Evolutionary conservation across 1,140 invertebrate genomes (phyloP).

Genomic region (Gerris buenoi): DNA sequence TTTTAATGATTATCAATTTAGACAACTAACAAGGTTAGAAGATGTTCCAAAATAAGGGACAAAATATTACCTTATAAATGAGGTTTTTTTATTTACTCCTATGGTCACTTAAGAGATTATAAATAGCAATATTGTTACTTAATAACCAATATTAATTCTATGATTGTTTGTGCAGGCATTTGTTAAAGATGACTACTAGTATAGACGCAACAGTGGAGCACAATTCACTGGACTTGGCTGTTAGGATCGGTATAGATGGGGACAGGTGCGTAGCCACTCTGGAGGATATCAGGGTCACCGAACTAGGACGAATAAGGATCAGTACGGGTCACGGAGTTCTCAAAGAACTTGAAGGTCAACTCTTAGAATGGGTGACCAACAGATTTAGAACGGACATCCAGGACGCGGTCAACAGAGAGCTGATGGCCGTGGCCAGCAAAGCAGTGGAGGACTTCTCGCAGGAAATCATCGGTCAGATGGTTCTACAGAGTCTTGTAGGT

Average conservation of each 20-base stretch:
- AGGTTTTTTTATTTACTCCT: no score
- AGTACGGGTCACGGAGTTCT: background rate
- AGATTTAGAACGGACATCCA: background rate
- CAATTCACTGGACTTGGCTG: background rate
- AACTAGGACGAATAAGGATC: background rate
- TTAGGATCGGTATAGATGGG: background rate
- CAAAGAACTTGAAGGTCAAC: background rate
- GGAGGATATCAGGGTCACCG: background rate
- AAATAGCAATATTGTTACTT: no score
- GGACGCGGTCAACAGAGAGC: background rate
- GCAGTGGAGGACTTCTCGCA: background rate
- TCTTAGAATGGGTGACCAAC: background rate
- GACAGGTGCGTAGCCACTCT: background rate
- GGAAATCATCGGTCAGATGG: background rate
- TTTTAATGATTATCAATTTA: no score
- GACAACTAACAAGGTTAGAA: no score
- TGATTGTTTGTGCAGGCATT: no score
- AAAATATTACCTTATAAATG: no score
- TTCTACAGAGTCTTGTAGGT: background rate
- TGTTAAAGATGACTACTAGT: background rate
- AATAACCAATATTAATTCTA: no score
- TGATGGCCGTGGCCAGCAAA: background rate
- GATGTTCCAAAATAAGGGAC: no score
- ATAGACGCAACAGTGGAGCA: constrained; percentile 2
- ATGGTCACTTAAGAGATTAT: no score